Base-by-base conservation (phyloP, 1,140 invertebrate genomes). In the Cyphomyrmex costatus region DNA sequence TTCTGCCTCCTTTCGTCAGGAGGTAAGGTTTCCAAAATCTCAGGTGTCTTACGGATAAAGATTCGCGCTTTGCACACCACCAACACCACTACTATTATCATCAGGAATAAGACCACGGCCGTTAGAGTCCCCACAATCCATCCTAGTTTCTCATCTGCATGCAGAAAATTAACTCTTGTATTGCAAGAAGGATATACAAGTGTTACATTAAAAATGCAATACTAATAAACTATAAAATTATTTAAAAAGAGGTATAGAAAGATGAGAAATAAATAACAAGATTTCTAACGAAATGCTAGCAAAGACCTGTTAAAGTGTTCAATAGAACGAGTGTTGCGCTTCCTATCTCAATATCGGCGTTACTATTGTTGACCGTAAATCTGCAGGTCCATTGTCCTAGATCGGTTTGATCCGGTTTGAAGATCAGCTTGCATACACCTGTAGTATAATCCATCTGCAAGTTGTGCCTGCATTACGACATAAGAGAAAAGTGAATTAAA, bases 121-220 rank as follows among this genome's bases (percentile, higher is more conserved):
- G 94, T 95, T 53, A 95, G 65, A 7, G 93, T 92, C 30, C 94
- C 95, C 27, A 95, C 95, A 16, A 95, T 92, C 94, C 94, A 95
- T 53, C 93, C 92, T 1, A 95, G 56, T 76, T 89, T 93, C 19
- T 94, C 91, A 88, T 95, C 95, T 95, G 42, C 3, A 16, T 10
- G 5, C 16, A 14, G 24, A 71, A 71, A 66, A 53, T 78, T 66
- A 79, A 33, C 12, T 30, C 30, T 56, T 14, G 12, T 30, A 5
- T 27, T 30, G 24, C 21, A 4, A 61, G n/a, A 30, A 42, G 5
- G 5, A 36, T 74, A 1, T 73, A 3, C 4, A 42, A 42, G 7
- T n/a, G n/a, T n/a, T 68, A 7, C 16, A n/a, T 30, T 21, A 73
- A 56, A 73, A 30, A 53, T 33, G 3, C 6, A 42, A 42, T 10